A percentile compares a stretch with the other conserved stretches of the same genome.
Conservation (phyloP, 2,113 vertebrate species). For the Mohoua ochrocephala region DNA sequence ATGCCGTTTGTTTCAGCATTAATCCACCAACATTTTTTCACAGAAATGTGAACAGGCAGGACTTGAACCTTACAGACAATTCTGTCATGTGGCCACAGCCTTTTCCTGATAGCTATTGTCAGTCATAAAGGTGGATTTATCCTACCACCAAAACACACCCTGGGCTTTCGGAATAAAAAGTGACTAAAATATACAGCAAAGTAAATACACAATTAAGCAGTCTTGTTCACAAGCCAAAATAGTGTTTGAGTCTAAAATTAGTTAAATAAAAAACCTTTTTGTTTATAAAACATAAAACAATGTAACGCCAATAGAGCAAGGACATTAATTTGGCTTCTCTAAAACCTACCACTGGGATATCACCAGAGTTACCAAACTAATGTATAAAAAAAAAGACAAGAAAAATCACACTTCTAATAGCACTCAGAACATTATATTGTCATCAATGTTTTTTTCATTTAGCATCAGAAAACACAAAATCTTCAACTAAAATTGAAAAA, state of each 20-base stretch:
- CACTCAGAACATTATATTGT: not conserved
- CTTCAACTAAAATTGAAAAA: not conserved
- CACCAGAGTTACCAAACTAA: not conserved
- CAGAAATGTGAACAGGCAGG: not conserved
- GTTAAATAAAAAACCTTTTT: not conserved
- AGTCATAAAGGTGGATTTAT: not conserved
- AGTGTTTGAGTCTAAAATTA: not conserved
- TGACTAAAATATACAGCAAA: not conserved
- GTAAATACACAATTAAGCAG: not conserved
- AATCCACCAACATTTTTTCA: not conserved
- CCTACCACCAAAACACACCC: not conserved
- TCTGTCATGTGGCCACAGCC: not conserved
- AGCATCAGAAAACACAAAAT: not conserved
- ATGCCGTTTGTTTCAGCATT: not conserved
- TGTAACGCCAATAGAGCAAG: not conserved
- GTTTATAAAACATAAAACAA: not conserved
- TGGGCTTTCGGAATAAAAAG: not conserved
- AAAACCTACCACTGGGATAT: not conserved
- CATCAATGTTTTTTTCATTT: not conserved
- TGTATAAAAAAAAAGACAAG: not conserved
- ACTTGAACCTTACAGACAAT: not conserved
- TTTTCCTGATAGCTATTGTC: not conserved
- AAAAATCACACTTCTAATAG: not conserved
- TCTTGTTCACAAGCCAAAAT: not conserved
- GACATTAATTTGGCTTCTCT: not conserved